These are phyloP conservation scores for Acleris laterana DNA, from an alignment of 2,888 invertebrate species.

Conservation along the genomic window DNA sequence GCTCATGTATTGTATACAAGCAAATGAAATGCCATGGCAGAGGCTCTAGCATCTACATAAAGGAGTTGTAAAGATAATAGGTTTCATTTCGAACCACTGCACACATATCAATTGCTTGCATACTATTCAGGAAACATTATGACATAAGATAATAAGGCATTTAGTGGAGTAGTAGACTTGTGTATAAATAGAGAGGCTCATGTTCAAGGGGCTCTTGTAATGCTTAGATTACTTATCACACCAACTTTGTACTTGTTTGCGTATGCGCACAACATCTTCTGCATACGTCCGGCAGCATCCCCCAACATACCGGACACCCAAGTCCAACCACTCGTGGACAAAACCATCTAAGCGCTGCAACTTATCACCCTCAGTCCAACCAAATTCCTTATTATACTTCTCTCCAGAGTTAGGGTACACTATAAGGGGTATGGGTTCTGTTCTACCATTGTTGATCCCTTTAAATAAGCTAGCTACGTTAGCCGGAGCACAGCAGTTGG, in stretches of 20 bases:
- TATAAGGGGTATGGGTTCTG: conserved; percentile 86
- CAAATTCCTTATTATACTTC: conserved; percentile 85
- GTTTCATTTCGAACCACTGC: conserved; percentile 9
- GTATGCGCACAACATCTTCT: conserved; percentile 88
- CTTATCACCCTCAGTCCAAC: conserved; percentile 87
- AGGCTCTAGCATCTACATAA: too few relatives aligned
- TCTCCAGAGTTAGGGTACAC: conserved; percentile 97
- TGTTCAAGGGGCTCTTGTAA: conserved; percentile 6
- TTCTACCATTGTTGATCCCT: conserved; percentile 60
- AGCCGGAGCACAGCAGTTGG: conserved; percentile 89
- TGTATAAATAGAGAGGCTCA: conserved; percentile 22
- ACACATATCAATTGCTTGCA: too few relatives aligned
- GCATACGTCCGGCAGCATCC: conserved; percentile 95
- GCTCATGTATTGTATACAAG: neutral
- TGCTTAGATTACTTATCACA: conserved; percentile 34
- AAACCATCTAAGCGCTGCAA: conserved; percentile 87
- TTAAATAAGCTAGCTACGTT: conserved; percentile 62
- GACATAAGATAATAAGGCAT: conserved; percentile 8
- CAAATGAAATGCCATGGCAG: too few relatives aligned
- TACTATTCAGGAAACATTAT: conserved; percentile 9
- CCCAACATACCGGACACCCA: conserved; percentile 92
- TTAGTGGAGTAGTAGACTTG: conserved; percentile 3
- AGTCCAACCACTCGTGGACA: conserved; percentile 90
- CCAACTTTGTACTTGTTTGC: conserved; percentile 55
- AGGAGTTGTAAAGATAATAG: too few relatives aligned